phyloP scores from a whole-genome alignment of 2,113 vertebrate genomes.

The Pongo pygmaeus region DNA sequence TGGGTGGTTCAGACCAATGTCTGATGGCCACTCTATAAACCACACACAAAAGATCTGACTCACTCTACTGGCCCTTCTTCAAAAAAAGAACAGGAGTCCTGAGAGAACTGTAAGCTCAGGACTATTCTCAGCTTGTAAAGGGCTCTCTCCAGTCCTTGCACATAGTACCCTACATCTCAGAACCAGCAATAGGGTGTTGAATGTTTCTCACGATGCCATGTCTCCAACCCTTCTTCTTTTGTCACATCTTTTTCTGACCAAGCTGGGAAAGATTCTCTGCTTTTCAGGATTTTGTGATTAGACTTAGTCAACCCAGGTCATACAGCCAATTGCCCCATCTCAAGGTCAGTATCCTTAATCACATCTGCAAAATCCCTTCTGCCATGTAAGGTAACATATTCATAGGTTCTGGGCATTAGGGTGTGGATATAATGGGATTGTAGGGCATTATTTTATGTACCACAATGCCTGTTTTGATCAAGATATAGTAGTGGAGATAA shows the following conservation, averaged over 20 bases:
- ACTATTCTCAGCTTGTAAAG: background rate
- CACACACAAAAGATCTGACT: constrained; percentile 58
- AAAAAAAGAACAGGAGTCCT: background rate
- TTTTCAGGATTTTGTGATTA: background rate
- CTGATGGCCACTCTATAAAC: constrained; percentile 42
- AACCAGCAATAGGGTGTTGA: background rate
- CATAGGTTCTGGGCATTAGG: background rate
- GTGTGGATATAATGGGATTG: background rate
- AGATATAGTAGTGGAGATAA: background rate
- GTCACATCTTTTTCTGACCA: constrained; percentile 7
- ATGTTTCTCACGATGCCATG: background rate
- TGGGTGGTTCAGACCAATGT: constrained; percentile 24
- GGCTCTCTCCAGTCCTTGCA: background rate
- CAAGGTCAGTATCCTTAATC: background rate
- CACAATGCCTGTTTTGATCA: background rate
- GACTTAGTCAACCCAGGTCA: background rate
- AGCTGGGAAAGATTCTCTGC: background rate
- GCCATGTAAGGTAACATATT: background rate
- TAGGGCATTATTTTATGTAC: background rate
- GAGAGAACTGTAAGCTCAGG: background rate
- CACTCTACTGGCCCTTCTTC: constrained; percentile 44
- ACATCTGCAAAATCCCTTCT: background rate
- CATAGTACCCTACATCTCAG: background rate
- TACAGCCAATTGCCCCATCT: background rate
- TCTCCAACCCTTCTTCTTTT: background rate